Evolutionary conservation across 2,797 vertebrate genomes (phyloP), one percentile per base, ranked within the genome.

Genomic region (Fistularia tabacaria): DNA sequence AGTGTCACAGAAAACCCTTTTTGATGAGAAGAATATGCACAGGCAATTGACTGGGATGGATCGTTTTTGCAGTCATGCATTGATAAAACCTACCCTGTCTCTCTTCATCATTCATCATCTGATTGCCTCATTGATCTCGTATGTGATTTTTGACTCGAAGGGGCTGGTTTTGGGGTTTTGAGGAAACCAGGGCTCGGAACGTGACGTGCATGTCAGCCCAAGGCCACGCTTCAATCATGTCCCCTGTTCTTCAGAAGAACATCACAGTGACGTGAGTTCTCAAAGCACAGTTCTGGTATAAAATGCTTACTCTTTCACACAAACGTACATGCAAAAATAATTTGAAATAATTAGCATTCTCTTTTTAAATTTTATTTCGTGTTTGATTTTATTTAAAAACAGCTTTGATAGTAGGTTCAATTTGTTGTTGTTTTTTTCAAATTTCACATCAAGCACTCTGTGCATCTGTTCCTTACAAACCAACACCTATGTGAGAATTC

Each of bases 161-260:
- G 76, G 95, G 97, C 58, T 99, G 97, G 97, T 99, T 98, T 71
- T 99, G 97, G 97, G 97, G 95, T 56, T 97, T 93, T 0, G 92
- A 95, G 62, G 94, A 99, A 75, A 99, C 97, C 0, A 88, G 97
- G 46, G 94, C 92, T 43, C 77, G 94, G 38, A 93, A 92, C 0
- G 85, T 94, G 5, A 92, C 89, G 13, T 99, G 97, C 44, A 64
- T 99, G 66, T 99, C 97, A 7, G 93, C 94, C 15, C 97, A 99
- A 80, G 97, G 97, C n/a, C 97, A 96, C 1, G 95, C 95, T 5
- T 99, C 97, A 39, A 77, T 98, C 47, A 73, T 98, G 14, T 93
- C 93, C 0, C 92, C 94, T 0, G 60, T 95, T 61, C 92, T 99
- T 59, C 72, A 92, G 80, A 89, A 84, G 65, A 98, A 96, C 81